Conservation (phyloP, 2,113 vertebrate species). For the Danionella cerebrum region DNA sequence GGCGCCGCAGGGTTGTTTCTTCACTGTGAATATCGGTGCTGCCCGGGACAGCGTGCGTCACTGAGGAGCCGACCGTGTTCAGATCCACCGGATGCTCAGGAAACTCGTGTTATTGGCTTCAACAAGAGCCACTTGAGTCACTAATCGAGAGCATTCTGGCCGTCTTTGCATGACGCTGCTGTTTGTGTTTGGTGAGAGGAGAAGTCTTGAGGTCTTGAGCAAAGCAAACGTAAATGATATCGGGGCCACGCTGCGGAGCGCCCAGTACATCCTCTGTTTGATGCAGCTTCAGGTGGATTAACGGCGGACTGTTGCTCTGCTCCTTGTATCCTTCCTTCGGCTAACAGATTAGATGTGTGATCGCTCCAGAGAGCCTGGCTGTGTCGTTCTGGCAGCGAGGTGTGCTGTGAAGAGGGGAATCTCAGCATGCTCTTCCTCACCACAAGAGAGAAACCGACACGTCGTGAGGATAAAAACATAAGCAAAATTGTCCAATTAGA, state of each 20-base stretch:
- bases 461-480: background rate
- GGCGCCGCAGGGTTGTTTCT: background rate
- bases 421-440: background rate
- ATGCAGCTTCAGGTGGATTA: background rate
- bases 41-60: constrained; percentile 33
- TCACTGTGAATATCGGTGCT: constrained; percentile 33
- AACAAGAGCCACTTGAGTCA: background rate
- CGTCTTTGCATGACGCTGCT: too few relatives aligned
- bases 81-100: constrained; percentile 7
- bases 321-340: background rate
- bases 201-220: too few relatives aligned
- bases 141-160: too few relatives aligned
- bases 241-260: too few relatives aligned
- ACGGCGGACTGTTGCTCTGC: background rate
- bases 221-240: too few relatives aligned
- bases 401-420: background rate
- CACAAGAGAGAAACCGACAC: background rate
- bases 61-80: constrained; percentile 28
- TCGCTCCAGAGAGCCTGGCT: background rate
- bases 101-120: background rate
- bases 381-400: background rate
- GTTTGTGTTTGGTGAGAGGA: too few relatives aligned
- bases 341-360: constrained; percentile 12
- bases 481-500: too few relatives aligned
- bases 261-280: background rate